These are phyloP conservation scores for Prunella himalayana DNA, from an alignment of 2,113 vertebrate species.

Conservation along the genomic window DNA sequence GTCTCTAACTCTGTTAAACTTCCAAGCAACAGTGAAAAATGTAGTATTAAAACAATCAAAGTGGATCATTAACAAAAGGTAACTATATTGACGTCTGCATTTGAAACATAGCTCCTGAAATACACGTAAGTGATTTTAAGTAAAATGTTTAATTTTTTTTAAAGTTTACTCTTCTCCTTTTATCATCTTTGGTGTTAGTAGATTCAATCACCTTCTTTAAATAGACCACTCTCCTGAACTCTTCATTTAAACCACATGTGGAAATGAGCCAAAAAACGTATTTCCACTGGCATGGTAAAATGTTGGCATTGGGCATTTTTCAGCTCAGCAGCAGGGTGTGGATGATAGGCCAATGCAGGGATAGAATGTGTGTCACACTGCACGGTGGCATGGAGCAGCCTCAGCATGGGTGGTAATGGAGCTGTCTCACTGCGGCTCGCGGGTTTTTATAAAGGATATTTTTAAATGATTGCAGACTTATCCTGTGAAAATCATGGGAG, in stretches of 20 bases:
- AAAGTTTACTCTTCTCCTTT: background rate
- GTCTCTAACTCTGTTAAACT: background rate
- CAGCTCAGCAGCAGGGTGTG: background rate
- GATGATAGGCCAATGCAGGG: background rate
- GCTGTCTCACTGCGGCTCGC: background rate
- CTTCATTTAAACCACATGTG: background rate
- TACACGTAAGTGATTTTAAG: background rate
- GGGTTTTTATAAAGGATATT: background rate
- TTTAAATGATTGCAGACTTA: background rate
- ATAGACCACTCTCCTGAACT: background rate
- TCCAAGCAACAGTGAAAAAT: background rate
- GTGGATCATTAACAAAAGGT: background rate
- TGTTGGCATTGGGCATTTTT: slow-evolving; percentile 27
- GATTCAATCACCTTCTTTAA: background rate
- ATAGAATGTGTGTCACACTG: background rate
- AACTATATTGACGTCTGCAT: background rate
- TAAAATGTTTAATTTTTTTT: background rate
- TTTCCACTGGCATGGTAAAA: background rate
- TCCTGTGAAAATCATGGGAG: background rate
- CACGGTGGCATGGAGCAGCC: background rate
- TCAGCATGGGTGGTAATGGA: background rate
- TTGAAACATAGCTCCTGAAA: background rate
- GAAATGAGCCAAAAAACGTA: background rate
- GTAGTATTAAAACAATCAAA: background rate
- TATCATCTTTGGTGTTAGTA: background rate